A percentile compares a stretch with the other conserved stretches of the same genome.
These are phyloP conservation scores for Pentamera pediparva DNA, from an alignment of 53 echinoderm and acorn worm genomes.

Conservation along the genomic window DNA sequence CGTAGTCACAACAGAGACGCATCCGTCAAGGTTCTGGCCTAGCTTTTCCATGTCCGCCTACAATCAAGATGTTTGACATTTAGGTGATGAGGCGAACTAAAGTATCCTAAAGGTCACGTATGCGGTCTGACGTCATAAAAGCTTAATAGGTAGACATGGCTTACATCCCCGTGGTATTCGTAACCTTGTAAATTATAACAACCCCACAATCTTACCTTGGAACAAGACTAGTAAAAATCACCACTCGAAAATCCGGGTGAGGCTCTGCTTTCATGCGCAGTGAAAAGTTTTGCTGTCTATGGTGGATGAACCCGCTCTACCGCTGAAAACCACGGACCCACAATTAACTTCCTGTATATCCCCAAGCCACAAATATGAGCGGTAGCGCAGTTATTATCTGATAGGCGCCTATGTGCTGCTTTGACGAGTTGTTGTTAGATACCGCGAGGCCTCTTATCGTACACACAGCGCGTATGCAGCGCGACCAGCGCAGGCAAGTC, in stretches of 20 bases:
- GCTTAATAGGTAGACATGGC: constrained; percentile 16
- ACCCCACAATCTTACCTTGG: background rate
- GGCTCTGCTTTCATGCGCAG: background rate
- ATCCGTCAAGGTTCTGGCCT: too few species aligned
- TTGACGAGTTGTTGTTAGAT: background rate
- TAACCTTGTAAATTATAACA: constrained; percentile 26
- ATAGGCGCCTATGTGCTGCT: background rate
- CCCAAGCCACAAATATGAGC: constrained; percentile 15
- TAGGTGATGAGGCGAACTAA: too few species aligned
- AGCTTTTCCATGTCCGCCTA: too few species aligned
- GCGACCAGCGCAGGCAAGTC: too few species aligned
- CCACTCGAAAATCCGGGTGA: background rate
- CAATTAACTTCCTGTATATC: background rate
- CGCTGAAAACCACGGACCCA: too few species aligned
- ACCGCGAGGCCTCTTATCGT: background rate
- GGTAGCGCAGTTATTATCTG: background rate
- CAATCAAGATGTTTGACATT: too few species aligned
- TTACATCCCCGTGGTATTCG: constrained; percentile 1
- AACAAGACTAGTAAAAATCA: background rate
- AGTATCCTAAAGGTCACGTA: constrained; percentile 9
- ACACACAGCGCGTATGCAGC: background rate
- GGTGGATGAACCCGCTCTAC: background rate
- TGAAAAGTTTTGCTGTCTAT: constrained; percentile 2
- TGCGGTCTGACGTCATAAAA: constrained; percentile 9
- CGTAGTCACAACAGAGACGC: too few species aligned